These are phyloP conservation scores for Onthophagus taurus DNA, from an alignment of 1,140 invertebrate genomes.

Conservation along the genomic window DNA sequence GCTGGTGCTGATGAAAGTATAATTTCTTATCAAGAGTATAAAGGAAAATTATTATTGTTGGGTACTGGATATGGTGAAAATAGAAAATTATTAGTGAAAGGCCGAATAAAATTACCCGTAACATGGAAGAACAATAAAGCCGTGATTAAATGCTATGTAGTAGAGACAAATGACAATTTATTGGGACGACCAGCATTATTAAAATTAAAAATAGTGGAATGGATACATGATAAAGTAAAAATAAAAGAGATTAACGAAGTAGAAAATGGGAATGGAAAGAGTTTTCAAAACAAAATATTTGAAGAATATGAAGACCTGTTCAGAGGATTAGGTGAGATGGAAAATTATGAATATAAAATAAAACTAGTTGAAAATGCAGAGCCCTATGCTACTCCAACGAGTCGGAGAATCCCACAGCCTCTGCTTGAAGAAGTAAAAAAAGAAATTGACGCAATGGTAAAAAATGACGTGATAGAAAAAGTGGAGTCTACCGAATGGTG, in stretches of 20 bases:
- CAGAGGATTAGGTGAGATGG: conserved; percentile 9
- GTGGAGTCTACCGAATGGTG: conserved; percentile 35
- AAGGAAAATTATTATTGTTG: not conserved
- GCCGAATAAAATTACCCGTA: not conserved
- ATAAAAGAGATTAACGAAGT: not conserved
- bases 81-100: not conserved
- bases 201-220: conserved; percentile 1
- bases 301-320: conserved; percentile 14
- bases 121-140: not conserved
- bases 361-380: conserved; percentile 9
- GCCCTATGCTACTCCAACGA: conserved; percentile 6
- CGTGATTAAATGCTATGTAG: not conserved
- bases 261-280: not conserved
- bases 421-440: conserved; percentile 21
- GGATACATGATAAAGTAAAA: not conserved
- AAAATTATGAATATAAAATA: conserved; percentile 12
- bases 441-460: conserved; percentile 22
- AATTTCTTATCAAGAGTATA: not conserved
- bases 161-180: conserved; percentile 8
- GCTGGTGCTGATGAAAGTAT: conserved; percentile 1
- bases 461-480: conserved; percentile 19
- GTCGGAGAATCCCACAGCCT: conserved; percentile 1
- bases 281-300: too few species aligned
- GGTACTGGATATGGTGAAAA: not conserved
- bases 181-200: conserved; percentile 6